Evolutionary conservation across 2,113 vertebrate species (phyloP), one percentile per base, ranked within the genome.

Genomic region (western clawed frog (Xenopus tropicalis)): DNA sequence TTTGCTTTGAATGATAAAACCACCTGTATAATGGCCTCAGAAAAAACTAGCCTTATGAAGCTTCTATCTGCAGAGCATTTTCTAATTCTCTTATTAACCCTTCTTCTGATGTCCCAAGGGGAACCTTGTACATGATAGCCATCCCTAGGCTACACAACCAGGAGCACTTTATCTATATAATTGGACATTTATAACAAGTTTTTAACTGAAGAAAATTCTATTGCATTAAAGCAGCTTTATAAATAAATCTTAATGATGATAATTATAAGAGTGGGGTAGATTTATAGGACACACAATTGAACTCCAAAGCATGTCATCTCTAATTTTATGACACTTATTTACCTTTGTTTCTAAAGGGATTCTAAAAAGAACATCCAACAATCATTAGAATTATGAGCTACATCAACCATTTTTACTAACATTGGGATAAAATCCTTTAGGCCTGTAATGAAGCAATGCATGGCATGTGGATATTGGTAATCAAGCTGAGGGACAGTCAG

Each of bases 11-110:
- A 3, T 37, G 29, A 29, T 29, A 29, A 29, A 3, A 6, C 25
- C 25, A 3, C 6, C 5, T 7, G 5, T 37, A 37, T 37, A 44
- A 8, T 44, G 43, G 7, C 6, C 43, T 8, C 3, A 46, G 44
- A 46, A 46, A 46, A 46, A 46, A 46, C 4, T 2, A 2, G 2
- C 14, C 14, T 46, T n/a, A n/a, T n/a, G n/a, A n/a, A n/a, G n/a
- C n/a, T n/a, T 37, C 29, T 37, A 37, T 37, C 29, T 37, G 25
- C 25, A 37, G 6, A 37, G 29, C 5, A 37, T 37, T 48, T 14
- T 48, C 12, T 48, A 11, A 48, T 48, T 48, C 46, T 17, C 83
- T 88, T 89, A 87, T 80, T 75, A 83, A 91, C 88, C 78, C 79
- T 86, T 82, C 51, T 72, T 80, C 67, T 81, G 81, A 85, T 78